A percentile compares a stretch with the other conserved stretches of the same genome.
Conservation (phyloP, 2,888 invertebrate species). For the Diarsia brunnea region DNA sequence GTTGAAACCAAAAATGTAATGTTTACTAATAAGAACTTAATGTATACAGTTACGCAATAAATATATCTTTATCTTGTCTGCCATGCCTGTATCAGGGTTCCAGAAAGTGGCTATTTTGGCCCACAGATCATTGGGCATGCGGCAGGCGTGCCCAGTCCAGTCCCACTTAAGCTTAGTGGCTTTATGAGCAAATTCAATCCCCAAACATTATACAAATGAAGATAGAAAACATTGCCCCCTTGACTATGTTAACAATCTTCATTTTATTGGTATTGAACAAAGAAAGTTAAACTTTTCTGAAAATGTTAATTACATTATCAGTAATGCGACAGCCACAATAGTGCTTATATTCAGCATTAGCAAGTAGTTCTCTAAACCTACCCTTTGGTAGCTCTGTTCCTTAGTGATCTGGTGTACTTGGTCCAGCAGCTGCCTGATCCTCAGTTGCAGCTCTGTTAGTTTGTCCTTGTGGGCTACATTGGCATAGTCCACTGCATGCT, state of each 20-base stretch:
- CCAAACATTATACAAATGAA: too few relatives aligned
- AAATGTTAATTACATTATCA: background rate
- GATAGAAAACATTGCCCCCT: too few relatives aligned
- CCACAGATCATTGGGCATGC: too few relatives aligned
- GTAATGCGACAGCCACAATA: background rate
- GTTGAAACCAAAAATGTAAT: too few relatives aligned
- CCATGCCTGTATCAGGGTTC: too few relatives aligned
- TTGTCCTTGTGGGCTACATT: conserved; percentile 99
- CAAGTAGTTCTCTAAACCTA: conserved; percentile 79
- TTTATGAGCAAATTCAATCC: too few relatives aligned
- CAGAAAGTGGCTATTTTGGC: too few relatives aligned
- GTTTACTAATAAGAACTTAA: too few relatives aligned
- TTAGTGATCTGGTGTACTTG: conserved; percentile 99
- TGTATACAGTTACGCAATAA: too few relatives aligned
- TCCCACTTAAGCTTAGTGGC: too few relatives aligned
- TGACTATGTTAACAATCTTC: background rate
- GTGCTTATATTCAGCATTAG: background rate
- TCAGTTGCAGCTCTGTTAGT: conserved; percentile 97
- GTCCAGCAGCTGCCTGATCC: conserved; percentile 98
- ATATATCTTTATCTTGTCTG: too few relatives aligned
- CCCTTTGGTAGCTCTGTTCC: conserved; percentile 99
- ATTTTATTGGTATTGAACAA: background rate
- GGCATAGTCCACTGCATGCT: conserved; percentile 99
- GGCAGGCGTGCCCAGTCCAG: too few relatives aligned
- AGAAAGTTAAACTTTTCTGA: background rate